A percentile compares a stretch with the other conserved stretches of the same genome.
Conservation (phyloP, 2,113 vertebrate genomes). For the Chloropsis cyanopogon region DNA sequence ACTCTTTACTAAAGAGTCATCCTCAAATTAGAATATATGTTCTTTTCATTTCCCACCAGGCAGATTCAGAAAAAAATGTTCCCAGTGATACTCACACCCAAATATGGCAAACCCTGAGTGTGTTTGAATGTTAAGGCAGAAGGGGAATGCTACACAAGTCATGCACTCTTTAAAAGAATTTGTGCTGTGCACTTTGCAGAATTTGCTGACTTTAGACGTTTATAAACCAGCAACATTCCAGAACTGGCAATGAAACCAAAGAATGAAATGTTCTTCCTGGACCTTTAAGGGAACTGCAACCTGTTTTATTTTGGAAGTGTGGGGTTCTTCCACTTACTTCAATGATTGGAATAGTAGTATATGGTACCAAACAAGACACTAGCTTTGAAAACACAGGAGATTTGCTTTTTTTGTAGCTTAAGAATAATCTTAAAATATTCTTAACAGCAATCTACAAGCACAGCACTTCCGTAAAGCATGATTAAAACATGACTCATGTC, state of each 20-base stretch:
- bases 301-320: not conserved
- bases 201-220: not conserved
- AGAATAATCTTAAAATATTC: not conserved
- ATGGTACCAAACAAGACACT: not conserved
- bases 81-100: not conserved
- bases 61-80: not conserved
- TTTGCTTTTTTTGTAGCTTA: not conserved
- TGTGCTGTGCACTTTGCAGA: not conserved
- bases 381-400: not conserved
- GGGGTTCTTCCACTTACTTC: not conserved
- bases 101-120: conserved; percentile 52
- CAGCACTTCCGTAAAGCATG: not conserved
- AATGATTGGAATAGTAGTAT: not conserved
- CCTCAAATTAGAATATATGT: not conserved
- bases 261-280: not conserved
- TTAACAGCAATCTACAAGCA: not conserved
- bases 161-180: not conserved
- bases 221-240: not conserved
- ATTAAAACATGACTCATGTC: not conserved
- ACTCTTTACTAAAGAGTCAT: not conserved
- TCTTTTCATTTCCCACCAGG: not conserved
- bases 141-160: not conserved
- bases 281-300: accelerated
- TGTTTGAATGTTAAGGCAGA: not conserved
- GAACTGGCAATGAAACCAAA: not conserved